Base-by-base conservation (phyloP, 1,140 invertebrate species). In the Eurosta solidaginis region DNA sequence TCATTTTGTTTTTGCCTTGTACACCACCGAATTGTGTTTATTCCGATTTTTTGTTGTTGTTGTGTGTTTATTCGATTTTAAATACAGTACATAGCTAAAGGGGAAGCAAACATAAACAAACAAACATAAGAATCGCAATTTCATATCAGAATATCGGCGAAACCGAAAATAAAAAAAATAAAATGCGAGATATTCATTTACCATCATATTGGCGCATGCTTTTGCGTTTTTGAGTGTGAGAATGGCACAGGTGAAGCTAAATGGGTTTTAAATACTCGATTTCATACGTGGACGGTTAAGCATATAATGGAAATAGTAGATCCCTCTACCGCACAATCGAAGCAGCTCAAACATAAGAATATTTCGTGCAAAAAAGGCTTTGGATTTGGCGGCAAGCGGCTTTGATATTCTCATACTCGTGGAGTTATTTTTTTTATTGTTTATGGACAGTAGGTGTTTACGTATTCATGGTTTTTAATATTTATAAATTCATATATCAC, bases 261-360 rank as follows among this genome's bases (percentile, higher is more conserved):
- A 68, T 68, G 59, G 59, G 59, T 68, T 68, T 68, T 68, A 68
- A 68, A 68, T 68, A 68, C 59, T 42, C 59, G 59, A 68, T 68
- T 68, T 68, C 59, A 68, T 68, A 68, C 59, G 59, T 68, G 59
- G 33, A 2, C 59, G 59, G 22, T 40, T 33, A n/a, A 14, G 59
- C n/a, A 22, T 68, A 9, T n/a, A 68, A 68, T 68, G 59, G 59
- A 68, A 68, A 59, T 33, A 59, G 14, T 54, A 54, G n/a, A 14
- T 47, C 12, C 33, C 6, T 0, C 20, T 33, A 40, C 4, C 59
- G 12, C 33, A 40, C 59, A 40, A 5, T 17, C 59, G 7, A 6
- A 42, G 14, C 14, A 17, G 17, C 59, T 3, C 0, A 7, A 25
- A 25, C 4, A 36, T 40, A 36, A 42, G 10, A 22, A 5, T 9